phyloP scores from a whole-genome alignment of 2,113 vertebrate genomes.

The Plecturocebus donacophilus region DNA sequence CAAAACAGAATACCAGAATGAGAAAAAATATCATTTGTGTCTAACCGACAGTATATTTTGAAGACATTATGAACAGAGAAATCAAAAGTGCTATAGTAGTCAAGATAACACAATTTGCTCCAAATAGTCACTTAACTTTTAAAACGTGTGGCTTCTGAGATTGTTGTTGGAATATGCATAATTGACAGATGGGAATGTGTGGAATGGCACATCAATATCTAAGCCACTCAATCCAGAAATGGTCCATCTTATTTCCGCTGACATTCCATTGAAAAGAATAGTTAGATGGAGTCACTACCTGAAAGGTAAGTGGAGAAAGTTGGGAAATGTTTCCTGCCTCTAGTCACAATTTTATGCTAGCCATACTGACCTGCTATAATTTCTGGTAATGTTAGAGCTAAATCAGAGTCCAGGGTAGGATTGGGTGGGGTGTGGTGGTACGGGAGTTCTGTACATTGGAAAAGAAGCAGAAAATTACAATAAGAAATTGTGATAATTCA shows the following conservation, averaged over 20 bases:
- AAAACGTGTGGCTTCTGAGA: not conserved
- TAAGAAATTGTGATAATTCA: not conserved
- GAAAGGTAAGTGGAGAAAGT: not conserved
- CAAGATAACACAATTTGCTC: not conserved
- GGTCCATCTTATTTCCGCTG: not conserved
- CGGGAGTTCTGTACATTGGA: not conserved
- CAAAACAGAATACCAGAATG: not conserved
- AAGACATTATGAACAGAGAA: not conserved
- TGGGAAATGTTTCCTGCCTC: not conserved
- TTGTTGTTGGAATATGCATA: not conserved
- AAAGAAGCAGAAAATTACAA: not conserved
- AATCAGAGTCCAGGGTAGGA: not conserved
- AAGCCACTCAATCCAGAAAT: not conserved
- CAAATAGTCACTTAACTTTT: not conserved
- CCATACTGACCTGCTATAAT: not conserved
- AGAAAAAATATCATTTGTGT: not conserved
- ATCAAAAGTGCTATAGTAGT: not conserved
- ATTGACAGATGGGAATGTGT: not conserved
- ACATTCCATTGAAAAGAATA: not conserved
- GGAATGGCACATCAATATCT: not conserved
- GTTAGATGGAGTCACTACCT: not conserved
- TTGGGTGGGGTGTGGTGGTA: fast-evolving
- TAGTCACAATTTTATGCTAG: not conserved
- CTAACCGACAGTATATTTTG: not conserved
- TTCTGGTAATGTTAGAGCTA: not conserved